Percentiles rank a stretch among this genome's conserved stretches.
Evolutionary conservation across 2,888 invertebrate species (phyloP).

Genomic region (Aphidoletes aphidimyza): DNA sequence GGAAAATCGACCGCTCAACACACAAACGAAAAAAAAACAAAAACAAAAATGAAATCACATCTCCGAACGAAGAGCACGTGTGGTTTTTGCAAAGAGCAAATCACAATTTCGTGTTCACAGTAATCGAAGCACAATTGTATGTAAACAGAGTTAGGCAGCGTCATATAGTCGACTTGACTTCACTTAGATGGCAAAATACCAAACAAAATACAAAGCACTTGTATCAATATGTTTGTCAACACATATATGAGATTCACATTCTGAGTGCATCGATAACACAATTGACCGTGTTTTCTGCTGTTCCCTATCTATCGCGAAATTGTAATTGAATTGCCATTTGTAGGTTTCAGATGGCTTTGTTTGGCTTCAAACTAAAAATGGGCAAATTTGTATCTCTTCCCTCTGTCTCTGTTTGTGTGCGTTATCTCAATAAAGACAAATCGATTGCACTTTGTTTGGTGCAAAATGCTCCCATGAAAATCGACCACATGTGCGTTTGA

Average conservation of each 20-base stretch:
- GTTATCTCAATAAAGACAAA: not conserved
- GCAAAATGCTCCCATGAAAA: not conserved
- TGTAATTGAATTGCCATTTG: not conserved
- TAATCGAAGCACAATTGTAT: not conserved
- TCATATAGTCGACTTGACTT: not conserved
- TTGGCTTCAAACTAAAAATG: not conserved
- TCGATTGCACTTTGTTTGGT: not conserved
- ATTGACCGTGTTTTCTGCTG: not conserved
- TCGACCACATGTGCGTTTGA: conserved; percentile 20
- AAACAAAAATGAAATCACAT: not conserved
- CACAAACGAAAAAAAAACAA: too few relatives aligned
- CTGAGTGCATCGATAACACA: not conserved
- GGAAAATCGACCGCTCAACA: conserved; percentile 28
- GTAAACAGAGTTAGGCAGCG: not conserved
- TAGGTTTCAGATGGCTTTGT: not conserved
- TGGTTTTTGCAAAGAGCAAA: not conserved
- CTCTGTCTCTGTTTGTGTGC: not conserved
- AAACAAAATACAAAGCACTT: too few relatives aligned
- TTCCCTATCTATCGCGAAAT: not conserved
- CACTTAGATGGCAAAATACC: not conserved
- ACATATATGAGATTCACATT: too few relatives aligned
- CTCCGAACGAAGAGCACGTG: not conserved
- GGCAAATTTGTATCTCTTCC: not conserved
- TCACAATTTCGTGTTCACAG: not conserved
- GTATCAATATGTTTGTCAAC: too few relatives aligned